Base-by-base conservation (phyloP, 1,140 invertebrate species). In the Drosophila cardini region DNA sequence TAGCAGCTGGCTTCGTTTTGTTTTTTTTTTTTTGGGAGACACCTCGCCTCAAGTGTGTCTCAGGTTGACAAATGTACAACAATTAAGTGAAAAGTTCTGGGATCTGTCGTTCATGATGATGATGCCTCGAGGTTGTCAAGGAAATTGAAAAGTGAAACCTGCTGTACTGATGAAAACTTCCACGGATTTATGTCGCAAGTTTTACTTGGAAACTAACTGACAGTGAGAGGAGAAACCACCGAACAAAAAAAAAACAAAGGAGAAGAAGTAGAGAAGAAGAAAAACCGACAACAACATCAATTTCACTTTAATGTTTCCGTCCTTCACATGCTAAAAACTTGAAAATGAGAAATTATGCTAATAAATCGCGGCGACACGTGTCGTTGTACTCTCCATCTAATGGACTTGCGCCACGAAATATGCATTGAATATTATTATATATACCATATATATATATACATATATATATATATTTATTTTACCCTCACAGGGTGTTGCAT, bases 351-450 rank as follows among this genome's bases (percentile, higher is more conserved):
- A 89, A 87, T 87, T 87, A 87, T 87, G 83, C 84, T 87, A 87
- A 87, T 87, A 87, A 87, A 87, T 87, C 83, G 84, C 76, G 32
- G 83, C 83, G 83, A 87, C 83, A 87, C 83, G 83, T 86, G 83
- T 86, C 83, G 84, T 86, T 83, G 72, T 86, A 87, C 75, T 65
- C 57, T 50, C 45, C 50, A 40, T 55, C 58, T 87, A 87, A 87
- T 87, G 83, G 83, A 86, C 82, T 76, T 78, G 82, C 82, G 67
- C 78, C 82, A 86, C 82, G 75, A 76, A 87, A 86, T 86, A 86
- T 86, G 83, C 83, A 86, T 73, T 65, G 82, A 87, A 78, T 76
- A 87, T 75, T 36, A 18, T 16, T 8, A 6, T 63, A 68, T 26
- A 76, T 42, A 50, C 16, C 43, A 16, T 30, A 13, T 45, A 46